A percentile compares a stretch with the other conserved stretches of the same genome.
These are phyloP conservation scores for Pachliopta kotzebuea DNA, from an alignment of 2,888 invertebrate species.

Conservation along the genomic window DNA sequence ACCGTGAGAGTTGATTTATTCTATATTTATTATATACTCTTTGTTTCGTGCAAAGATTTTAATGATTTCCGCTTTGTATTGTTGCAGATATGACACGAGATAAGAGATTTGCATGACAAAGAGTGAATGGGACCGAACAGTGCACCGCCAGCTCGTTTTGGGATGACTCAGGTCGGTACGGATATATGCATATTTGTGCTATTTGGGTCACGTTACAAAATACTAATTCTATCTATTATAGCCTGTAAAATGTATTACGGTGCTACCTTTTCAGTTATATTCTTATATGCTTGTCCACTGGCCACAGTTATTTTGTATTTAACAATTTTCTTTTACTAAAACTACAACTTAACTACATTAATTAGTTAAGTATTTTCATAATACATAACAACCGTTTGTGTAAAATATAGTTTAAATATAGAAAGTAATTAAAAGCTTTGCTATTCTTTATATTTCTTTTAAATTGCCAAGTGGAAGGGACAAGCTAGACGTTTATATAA, in stretches of 20 bases:
- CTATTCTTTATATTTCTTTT: too few relatives aligned
- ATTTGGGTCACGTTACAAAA: background rate
- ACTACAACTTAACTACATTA: too few relatives aligned
- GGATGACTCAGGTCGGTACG: constrained; percentile 49
- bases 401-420: too few relatives aligned
- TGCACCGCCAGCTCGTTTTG: constrained; percentile 33
- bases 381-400: too few relatives aligned
- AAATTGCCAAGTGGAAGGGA: too few relatives aligned
- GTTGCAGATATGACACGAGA: constrained; percentile 53
- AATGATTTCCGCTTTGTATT: constrained; percentile 35
- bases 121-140: constrained; percentile 44
- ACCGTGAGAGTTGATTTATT: constrained; percentile 2
- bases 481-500: too few relatives aligned
- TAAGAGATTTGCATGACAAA: constrained; percentile 40
- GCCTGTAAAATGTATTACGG: background rate
- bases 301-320: too few relatives aligned
- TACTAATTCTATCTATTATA: background rate
- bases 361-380: too few relatives aligned
- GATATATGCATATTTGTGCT: background rate
- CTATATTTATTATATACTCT: background rate
- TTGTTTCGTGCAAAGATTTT: constrained; percentile 16
- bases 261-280: background rate
- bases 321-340: too few relatives aligned
- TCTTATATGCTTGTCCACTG: too few relatives aligned
- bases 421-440: too few relatives aligned